Evolutionary conservation across 2,888 invertebrate species (phyloP), one percentile per base, ranked within the genome.

Genomic region (Pegoplata infirma): DNA sequence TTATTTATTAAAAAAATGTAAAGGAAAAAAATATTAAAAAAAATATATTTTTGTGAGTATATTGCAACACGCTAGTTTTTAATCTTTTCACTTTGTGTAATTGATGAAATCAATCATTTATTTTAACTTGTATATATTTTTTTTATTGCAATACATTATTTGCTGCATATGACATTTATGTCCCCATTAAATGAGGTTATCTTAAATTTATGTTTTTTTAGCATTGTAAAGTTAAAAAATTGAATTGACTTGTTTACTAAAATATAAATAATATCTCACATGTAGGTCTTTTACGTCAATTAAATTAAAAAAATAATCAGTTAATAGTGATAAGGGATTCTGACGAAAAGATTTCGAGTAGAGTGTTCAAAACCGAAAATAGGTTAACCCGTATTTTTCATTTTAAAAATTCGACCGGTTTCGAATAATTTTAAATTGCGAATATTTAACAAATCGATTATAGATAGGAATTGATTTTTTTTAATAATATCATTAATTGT

Each of bases 1-100:
- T 55, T 14, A 55, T 63, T 72, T 49, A 56, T 64, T 55, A 47
- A n/a, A 55, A 55, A n/a, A n/a, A n/a, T n/a, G n/a, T n/a, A n/a
- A n/a, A n/a, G n/a, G n/a, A n/a, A n/a, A 44, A 44, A 40, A 40
- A 49, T 23, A n/a, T n/a, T n/a, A n/a, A n/a, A 25, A n/a, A 25
- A 16, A 53, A 32, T 12, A n/a, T n/a, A n/a, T n/a, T n/a, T n/a
- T n/a, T n/a, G n/a, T n/a, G n/a, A n/a, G n/a, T n/a, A n/a, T n/a
- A 46, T 66, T 66, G 23, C 66, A 67, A 67, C 67, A 67, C 46
- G 25, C 28, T 10, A 55, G 17, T 23, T 67, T 55, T 44, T 46
- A 44, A 44, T 53, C 16, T 3, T n/a, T n/a, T n/a, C n/a, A 8
- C 16, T 32, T 4, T 16, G 5, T 19, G 6, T 55, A 17, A 16